phyloP scores from a whole-genome alignment of 2,113 vertebrate genomes.

The Oncorhynchus clarkii region DNA sequence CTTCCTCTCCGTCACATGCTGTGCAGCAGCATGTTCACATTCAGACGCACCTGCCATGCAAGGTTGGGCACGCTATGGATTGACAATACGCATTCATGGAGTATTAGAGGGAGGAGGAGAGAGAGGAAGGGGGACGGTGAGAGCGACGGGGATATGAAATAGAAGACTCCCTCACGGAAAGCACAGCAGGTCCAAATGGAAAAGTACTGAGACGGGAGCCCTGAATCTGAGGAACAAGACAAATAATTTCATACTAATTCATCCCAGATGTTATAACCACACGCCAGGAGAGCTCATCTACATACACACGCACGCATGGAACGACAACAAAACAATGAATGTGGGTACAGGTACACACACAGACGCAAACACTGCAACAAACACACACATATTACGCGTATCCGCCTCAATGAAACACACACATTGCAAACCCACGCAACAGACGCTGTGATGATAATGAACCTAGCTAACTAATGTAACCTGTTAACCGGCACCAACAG shows the following conservation, averaged over 20 bases:
- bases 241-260: constrained; percentile 44
- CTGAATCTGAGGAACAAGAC: constrained; percentile 26
- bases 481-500: constrained; percentile 20
- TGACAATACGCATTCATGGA: not conserved
- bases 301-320: not conserved
- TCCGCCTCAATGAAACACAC: not conserved
- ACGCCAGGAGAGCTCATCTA: constrained; percentile 10
- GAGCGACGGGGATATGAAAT: not conserved
- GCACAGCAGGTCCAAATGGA: constrained; percentile 27
- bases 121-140: not conserved
- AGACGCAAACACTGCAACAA: no score
- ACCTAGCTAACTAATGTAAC: constrained; percentile 17
- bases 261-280: constrained; percentile 34
- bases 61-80: not conserved
- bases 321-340: not conserved
- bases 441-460: not conserved
- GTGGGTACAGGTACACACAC: not conserved
- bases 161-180: not conserved
- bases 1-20: not conserved
- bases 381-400: no score
- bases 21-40: not conserved
- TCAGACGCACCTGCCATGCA: not conserved
- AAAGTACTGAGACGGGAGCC: constrained; percentile 26
- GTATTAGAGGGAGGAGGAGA: not conserved
- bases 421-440: not conserved